Conservation (phyloP, 2,113 vertebrate genomes). For the Micronycteris hirsuta region DNA sequence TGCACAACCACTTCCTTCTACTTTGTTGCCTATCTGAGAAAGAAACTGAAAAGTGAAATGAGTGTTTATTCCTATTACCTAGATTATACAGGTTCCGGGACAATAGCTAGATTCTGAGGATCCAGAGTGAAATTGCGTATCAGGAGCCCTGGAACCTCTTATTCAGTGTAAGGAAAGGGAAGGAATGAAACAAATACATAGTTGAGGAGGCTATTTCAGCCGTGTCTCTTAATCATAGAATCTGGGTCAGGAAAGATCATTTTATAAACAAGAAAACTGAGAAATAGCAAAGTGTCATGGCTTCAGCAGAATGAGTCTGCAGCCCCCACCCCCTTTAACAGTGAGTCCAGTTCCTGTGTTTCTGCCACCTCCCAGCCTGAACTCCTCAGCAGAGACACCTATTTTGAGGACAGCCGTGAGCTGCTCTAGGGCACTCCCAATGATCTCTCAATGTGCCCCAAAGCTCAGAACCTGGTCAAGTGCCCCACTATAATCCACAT, state of each 20-base stretch:
- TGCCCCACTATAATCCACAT: not conserved
- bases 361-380: not conserved
- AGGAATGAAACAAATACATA: not conserved
- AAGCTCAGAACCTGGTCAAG: not conserved
- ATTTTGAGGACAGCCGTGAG: not conserved
- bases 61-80: not conserved
- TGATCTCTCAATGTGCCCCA: not conserved
- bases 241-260: not conserved
- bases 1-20: not conserved
- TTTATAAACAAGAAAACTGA: not conserved
- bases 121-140: not conserved
- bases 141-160: not conserved
- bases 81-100: not conserved
- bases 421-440: not conserved
- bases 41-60: constrained; percentile 20
- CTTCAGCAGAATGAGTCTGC: not conserved
- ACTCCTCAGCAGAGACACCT: not conserved
- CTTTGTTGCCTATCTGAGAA: not conserved
- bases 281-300: not conserved
- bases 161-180: not conserved
- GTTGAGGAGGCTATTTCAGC: not conserved
- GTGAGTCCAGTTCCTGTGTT: not conserved
- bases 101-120: not conserved
- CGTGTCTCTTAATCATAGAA: not conserved
- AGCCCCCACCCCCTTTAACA: accelerated